Conservation (phyloP, 1,140 invertebrate species). For the Melanaphis sacchari region DNA sequence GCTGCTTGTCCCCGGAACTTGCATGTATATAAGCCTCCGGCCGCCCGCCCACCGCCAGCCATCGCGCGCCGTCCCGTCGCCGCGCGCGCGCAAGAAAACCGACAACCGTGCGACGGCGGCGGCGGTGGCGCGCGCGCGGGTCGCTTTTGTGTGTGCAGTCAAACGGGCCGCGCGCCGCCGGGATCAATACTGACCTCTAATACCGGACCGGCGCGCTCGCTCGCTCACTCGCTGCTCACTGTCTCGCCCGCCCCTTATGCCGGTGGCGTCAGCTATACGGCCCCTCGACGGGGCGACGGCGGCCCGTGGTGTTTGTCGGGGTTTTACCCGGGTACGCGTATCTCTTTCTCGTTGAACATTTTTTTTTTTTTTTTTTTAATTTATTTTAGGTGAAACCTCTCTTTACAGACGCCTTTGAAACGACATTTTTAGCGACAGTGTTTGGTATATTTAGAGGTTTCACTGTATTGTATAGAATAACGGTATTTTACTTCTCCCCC, state of each 20-base stretch:
- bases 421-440: too few species aligned
- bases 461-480: background rate
- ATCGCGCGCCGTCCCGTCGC: slow-evolving; percentile 18
- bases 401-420: too few species aligned
- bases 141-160: slow-evolving; percentile 35
- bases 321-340: background rate
- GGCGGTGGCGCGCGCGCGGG: slow-evolving; percentile 13
- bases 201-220: slow-evolving; percentile 42
- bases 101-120: background rate
- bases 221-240: slow-evolving; percentile 8
- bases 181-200: slow-evolving; percentile 57
- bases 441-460: background rate
- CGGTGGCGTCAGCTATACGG: background rate
- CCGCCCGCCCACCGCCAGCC: slow-evolving; percentile 28
- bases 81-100: slow-evolving; percentile 31
- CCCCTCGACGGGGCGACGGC: background rate
- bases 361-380: background rate
- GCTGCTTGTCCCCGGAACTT: slow-evolving; percentile 40
- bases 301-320: background rate
- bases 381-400: too few species aligned
- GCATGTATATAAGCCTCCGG: slow-evolving; percentile 21
- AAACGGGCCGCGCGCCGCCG: slow-evolving; percentile 45
- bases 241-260: slow-evolving; percentile 6
- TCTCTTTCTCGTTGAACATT: background rate
- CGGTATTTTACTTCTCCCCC: background rate